phyloP scores from a whole-genome alignment of 2,888 invertebrate species.

The Drosophila atripex region DNA sequence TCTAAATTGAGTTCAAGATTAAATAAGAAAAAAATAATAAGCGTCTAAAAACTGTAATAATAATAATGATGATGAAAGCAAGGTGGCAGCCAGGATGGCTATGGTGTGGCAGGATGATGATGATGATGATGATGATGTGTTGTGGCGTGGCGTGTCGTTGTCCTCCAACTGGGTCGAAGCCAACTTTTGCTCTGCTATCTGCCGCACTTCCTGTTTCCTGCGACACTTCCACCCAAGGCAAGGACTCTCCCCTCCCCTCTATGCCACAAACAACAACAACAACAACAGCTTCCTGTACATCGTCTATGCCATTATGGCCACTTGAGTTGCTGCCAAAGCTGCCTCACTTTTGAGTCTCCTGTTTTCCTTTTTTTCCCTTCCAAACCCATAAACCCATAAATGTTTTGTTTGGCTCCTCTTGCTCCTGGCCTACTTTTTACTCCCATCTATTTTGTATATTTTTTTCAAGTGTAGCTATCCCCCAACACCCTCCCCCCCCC shows the following conservation, averaged over 20 bases:
- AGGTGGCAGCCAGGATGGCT: neutral
- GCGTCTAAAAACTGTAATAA: neutral
- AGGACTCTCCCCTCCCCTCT: constrained; percentile 15
- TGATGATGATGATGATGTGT: constrained; percentile 4
- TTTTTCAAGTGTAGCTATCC: neutral
- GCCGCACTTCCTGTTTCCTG: constrained; percentile 76
- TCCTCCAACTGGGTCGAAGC: constrained; percentile 48
- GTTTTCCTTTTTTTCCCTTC: constrained; percentile 55
- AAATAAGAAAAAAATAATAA: neutral
- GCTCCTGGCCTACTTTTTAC: neutral
- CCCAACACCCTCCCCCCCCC: too few relatives aligned
- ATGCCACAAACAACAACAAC: constrained; percentile 37
- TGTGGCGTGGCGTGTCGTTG: constrained; percentile 42
- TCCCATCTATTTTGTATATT: neutral
- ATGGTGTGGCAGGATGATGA: neutral
- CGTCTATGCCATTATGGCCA: constrained; percentile 75
- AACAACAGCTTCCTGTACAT: constrained; percentile 67
- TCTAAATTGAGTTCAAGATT: constrained; percentile 12
- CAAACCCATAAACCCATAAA: constrained; percentile 63
- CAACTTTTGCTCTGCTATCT: constrained; percentile 72
- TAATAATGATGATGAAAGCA: constrained; percentile 5
- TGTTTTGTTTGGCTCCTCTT: constrained; percentile 51
- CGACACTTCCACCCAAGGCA: constrained; percentile 62
- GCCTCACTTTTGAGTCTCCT: constrained; percentile 32
- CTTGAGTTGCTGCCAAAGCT: constrained; percentile 71